Conservation (phyloP, 2,797 vertebrate genomes). For the Lagorchestes hirsutus region DNA sequence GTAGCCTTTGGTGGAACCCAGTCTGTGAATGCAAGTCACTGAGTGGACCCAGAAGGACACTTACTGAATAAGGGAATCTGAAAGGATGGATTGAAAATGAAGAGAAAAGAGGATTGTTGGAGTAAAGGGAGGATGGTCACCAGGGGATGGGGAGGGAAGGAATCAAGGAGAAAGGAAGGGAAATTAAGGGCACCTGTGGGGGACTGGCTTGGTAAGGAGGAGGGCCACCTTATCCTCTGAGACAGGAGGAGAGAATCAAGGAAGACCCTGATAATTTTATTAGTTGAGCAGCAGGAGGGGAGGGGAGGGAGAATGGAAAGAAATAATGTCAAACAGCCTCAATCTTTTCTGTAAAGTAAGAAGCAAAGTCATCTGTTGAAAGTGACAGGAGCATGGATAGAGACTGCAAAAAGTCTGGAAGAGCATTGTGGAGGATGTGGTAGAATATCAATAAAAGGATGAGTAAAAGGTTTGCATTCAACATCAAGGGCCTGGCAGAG, state of each 20-base stretch:
- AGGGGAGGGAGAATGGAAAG: neutral
- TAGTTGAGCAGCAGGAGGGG: neutral
- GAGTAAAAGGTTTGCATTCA: neutral
- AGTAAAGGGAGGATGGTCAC: neutral
- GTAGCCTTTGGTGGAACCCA: neutral
- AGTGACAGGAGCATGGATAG: neutral
- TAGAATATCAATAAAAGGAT: conserved; percentile 2
- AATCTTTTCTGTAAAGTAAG: neutral
- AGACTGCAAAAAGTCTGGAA: neutral
- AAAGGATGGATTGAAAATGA: neutral
- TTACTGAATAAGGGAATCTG: neutral
- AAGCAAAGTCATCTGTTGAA: neutral
- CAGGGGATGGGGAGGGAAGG: neutral
- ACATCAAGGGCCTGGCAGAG: neutral
- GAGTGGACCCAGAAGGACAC: neutral
- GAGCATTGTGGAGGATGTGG: neutral
- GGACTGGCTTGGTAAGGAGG: neutral
- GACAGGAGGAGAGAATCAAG: neutral
- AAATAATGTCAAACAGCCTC: neutral
- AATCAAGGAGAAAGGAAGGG: neutral
- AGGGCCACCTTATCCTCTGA: neutral
- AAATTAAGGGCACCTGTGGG: neutral
- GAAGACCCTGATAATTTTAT: neutral
- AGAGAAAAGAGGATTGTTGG: neutral
- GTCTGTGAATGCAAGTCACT: neutral